Base-by-base conservation (phyloP, 2,888 invertebrate species). In the Nezara viridula region DNA sequence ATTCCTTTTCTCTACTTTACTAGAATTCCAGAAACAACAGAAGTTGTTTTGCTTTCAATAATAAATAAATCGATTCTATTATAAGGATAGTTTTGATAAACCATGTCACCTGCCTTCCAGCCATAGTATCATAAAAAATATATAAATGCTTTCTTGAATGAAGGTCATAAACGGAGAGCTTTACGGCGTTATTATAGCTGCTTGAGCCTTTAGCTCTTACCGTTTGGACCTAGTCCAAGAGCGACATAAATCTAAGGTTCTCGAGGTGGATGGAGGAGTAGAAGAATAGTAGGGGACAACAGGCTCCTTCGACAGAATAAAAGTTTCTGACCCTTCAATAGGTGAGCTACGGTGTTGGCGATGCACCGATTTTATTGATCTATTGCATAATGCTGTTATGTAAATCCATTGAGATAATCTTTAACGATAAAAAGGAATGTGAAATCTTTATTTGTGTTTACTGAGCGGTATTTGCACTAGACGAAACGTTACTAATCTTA, bases 281-380 rank as follows among this genome's bases (percentile, higher is more conserved):
- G 66, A 73, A 37, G 66, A 73, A 73, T 73, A 73, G 66, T 73
- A 21, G 1, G 66, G 32, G 66, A 73, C 66, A 73, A 73, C 66
- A 73, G 66, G 66, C 66, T 73, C 66, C 32, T 73, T 73, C 7
- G 7, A 32, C 32, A 73, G 66, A 73, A 73, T 73, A 24, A 14
- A 60, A 37, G 37, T 73, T 32, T 19, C 32, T 73, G 32, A 19
- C 66, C 14, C 32, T 66, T 37, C 27, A n/a, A 27, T 12, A 60
- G 24, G 2, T 2, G n/a, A n/a, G n/a, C 52, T 52, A 24, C 55
- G 14, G 16, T 16, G 4, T 27, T 27, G 27, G 27, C 27, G n/a
- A n/a, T n/a, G 9, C 55, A 14, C 14, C 14, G 27, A 32, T 60
- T 60, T 32, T 32, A 60, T 60, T 27, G 32, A 60, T 16, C 14